These are phyloP conservation scores for Lithobates pipiens DNA, from an alignment of 2,797 vertebrate species.

Conservation along the genomic window DNA sequence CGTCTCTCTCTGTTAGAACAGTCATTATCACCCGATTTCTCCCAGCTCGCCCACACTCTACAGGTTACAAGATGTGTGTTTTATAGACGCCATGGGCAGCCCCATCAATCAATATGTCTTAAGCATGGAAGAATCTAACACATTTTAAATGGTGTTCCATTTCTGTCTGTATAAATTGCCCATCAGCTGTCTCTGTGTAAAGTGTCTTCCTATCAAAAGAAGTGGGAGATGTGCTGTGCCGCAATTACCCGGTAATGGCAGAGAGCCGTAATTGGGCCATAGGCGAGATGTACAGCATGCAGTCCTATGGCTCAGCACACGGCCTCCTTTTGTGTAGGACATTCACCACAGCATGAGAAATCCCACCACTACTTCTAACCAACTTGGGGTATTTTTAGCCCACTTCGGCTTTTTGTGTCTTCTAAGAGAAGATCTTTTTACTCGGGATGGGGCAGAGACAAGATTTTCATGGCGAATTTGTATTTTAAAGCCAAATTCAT, in stretches of 20 bases:
- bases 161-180: constrained; percentile 47
- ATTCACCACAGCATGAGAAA: background rate
- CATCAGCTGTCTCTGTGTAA: constrained; percentile 24
- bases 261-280: constrained; percentile 48
- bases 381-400: background rate
- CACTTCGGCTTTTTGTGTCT: constrained; percentile 7
- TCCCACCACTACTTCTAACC: background rate
- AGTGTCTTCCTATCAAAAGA: constrained; percentile 36
- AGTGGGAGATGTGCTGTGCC: constrained; percentile 9
- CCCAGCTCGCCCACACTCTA: constrained; percentile 15
- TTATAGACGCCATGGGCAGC: constrained; percentile 27
- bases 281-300: constrained; percentile 31
- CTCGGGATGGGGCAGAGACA: no score
- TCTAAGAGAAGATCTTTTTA: no score
- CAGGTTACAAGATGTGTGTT: constrained; percentile 44
- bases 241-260: constrained; percentile 51
- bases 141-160: constrained; percentile 54
- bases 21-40: constrained; percentile 52
- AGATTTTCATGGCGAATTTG: no score
- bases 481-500: no score
- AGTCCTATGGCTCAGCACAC: background rate
- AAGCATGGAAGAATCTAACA: constrained; percentile 60
- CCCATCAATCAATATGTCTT: constrained; percentile 52
- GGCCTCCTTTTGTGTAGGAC: background rate
- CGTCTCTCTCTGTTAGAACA: constrained; percentile 29